Evolutionary conservation across 2,797 vertebrate species (phyloP).

Genomic region (Alcedo atthis): DNA sequence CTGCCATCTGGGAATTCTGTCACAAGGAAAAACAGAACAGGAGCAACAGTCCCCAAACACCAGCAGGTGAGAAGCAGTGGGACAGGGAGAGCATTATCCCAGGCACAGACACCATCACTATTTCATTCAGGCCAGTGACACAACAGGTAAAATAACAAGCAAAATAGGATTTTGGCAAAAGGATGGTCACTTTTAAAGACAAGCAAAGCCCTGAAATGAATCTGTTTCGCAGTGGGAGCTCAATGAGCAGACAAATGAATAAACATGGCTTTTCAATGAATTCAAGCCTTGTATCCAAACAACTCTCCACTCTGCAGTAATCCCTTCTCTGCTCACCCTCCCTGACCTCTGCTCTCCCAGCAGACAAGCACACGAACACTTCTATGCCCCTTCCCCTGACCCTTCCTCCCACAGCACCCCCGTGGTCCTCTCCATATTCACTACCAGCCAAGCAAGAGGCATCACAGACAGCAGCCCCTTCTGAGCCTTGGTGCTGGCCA

Average conservation of each 20-base stretch:
- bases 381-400: background rate
- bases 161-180: background rate
- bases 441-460: background rate
- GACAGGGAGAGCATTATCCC: background rate
- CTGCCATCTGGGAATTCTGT: background rate
- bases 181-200: background rate
- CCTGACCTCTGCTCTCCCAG: background rate
- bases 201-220: background rate
- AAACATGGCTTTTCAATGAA: background rate
- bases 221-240: background rate
- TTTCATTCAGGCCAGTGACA: background rate
- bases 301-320: background rate
- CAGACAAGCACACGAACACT: background rate
- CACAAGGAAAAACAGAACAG: background rate
- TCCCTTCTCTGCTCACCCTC: background rate
- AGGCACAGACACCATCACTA: background rate
- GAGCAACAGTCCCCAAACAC: background rate
- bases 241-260: background rate
- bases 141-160: background rate
- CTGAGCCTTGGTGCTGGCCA: background rate
- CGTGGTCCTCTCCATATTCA: background rate
- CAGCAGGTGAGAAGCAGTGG: background rate
- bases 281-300: background rate
- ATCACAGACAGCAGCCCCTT: background rate
- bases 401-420: background rate